phyloP scores from a whole-genome alignment of 1,140 invertebrate species.

The Metaphire vulgaris region DNA sequence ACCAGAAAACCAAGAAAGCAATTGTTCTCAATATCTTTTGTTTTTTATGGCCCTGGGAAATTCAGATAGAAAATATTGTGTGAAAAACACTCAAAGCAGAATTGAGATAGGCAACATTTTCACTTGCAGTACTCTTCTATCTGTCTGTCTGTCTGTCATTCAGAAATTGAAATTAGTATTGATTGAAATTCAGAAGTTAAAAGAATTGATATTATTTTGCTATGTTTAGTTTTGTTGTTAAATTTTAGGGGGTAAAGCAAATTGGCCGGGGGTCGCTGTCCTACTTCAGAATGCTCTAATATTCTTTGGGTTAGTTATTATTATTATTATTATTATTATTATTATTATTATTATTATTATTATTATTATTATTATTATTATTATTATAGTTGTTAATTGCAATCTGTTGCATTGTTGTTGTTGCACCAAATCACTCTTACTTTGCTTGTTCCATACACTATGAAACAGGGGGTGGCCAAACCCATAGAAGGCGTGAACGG shows the following conservation, averaged over 20 bases:
- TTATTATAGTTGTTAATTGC: background rate
- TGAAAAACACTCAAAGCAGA: no score
- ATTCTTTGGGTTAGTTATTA: constrained; percentile 61
- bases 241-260: constrained; percentile 36
- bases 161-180: background rate
- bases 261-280: constrained; percentile 81
- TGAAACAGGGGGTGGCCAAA: background rate
- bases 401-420: no score
- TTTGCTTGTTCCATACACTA: background rate
- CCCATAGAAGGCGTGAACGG: background rate
- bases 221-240: constrained; percentile 17
- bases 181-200: no score
- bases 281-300: constrained; percentile 94
- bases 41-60: no score
- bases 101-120: background rate
- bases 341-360: background rate
- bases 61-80: no score
- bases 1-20: no score
- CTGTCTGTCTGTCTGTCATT: background rate
- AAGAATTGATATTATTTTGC: background rate
- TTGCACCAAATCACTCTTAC: background rate
- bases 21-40: no score
- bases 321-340: background rate
- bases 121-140: background rate
- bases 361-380: background rate